A percentile compares a stretch with the other conserved stretches of the same genome.
Evolutionary conservation across 2,113 vertebrate species (phyloP).

Genomic region (Tragulus kanchil): DNA sequence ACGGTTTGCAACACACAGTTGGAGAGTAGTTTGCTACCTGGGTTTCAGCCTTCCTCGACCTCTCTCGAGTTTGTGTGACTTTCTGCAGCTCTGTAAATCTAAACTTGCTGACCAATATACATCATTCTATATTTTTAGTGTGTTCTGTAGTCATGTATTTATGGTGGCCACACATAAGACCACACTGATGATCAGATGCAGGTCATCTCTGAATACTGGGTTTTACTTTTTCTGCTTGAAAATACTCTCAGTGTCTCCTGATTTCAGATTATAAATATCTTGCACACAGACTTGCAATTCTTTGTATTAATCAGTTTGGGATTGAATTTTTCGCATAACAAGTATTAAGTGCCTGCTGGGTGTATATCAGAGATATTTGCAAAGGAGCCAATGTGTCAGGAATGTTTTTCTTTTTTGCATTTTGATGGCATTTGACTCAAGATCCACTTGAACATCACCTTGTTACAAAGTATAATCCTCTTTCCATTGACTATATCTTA

Average conservation of each 20-base stretch:
- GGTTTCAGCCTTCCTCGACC: neutral
- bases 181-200: neutral
- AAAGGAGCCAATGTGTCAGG: neutral
- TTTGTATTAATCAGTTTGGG: neutral
- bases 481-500: neutral
- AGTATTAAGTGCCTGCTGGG: neutral
- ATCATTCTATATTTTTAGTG: neutral
- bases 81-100: slow-evolving; percentile 46
- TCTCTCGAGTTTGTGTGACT: slow-evolving; percentile 20
- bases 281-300: neutral
- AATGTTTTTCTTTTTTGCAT: neutral
- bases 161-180: neutral
- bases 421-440: slow-evolving; percentile 15
- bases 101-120: neutral
- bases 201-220: neutral
- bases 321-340: neutral
- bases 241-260: slow-evolving; percentile 5
- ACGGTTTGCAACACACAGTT: neutral
- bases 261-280: slow-evolving; percentile 45
- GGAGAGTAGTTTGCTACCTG: neutral
- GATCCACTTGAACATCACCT: slow-evolving; percentile 24
- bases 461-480: neutral
- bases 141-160: neutral
- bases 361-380: neutral
- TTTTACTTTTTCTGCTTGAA: slow-evolving; percentile 44